Evolutionary conservation across 2,113 vertebrate genomes (phyloP).

Genomic region (Hemibagrus wyckioides): DNA sequence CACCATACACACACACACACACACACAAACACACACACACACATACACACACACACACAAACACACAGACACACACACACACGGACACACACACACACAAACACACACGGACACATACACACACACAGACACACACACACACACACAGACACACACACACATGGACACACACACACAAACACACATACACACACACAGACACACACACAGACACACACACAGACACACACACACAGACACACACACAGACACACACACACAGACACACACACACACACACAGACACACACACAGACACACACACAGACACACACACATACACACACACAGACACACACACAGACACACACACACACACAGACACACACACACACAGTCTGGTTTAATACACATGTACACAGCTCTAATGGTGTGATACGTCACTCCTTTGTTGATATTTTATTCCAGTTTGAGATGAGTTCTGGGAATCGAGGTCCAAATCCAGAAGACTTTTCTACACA

Average conservation of each 20-base stretch:
- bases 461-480: too few species aligned
- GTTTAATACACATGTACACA: neutral
- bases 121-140: slow-evolving; percentile 32
- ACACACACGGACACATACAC: slow-evolving; percentile 53
- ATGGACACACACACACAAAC: too few species aligned
- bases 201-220: too few species aligned
- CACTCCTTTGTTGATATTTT: too few species aligned
- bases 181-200: too few species aligned
- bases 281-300: neutral
- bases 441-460: too few species aligned
- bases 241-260: too few species aligned
- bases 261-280: too few species aligned
- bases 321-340: slow-evolving; percentile 72
- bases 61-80: slow-evolving; percentile 29
- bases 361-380: slow-evolving; percentile 59
- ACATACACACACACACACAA: slow-evolving; percentile 7
- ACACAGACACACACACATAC: slow-evolving; percentile 70
- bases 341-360: slow-evolving; percentile 72
- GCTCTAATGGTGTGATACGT: too few species aligned
- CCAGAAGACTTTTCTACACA: too few species aligned
- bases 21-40: slow-evolving; percentile 32
- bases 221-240: too few species aligned
- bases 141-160: neutral
- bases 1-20: slow-evolving; percentile 35
- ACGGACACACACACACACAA: slow-evolving; percentile 58